Evolutionary conservation across 2,113 vertebrate genomes (phyloP).

Genomic region (Peromyscus polionotus): DNA sequence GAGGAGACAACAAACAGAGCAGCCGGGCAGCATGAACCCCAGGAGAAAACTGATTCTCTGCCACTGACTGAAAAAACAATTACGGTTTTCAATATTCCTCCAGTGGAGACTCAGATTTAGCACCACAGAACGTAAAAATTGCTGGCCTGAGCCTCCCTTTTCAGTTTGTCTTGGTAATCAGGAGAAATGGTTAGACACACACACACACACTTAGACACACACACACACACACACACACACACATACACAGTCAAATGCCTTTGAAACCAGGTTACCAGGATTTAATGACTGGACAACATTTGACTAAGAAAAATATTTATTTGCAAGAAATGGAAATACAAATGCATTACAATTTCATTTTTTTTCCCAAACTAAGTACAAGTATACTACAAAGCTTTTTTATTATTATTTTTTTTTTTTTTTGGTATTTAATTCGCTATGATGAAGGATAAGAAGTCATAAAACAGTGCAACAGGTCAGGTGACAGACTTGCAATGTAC

Average conservation of each 20-base stretch:
- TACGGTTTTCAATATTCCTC: constrained; percentile 37
- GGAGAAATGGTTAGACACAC: neutral
- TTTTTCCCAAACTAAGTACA: constrained; percentile 81
- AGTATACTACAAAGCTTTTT: constrained; percentile 85
- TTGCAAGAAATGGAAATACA: constrained; percentile 87
- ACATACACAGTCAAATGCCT: neutral
- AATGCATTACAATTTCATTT: constrained; percentile 85
- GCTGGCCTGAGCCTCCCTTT: neutral
- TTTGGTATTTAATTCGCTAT: constrained; percentile 71
- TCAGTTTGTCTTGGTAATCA: neutral
- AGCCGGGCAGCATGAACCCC: neutral
- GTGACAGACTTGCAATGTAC: neutral
- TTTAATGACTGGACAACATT: constrained; percentile 66
- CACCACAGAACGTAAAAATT: neutral
- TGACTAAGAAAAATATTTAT: constrained; percentile 90
- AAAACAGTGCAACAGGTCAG: constrained; percentile 47
- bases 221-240: neutral
- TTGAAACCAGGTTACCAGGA: neutral
- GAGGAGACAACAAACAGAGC: neutral
- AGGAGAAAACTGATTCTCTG: constrained; percentile 24
- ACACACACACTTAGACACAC: fast-evolving
- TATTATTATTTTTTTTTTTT: constrained; percentile 13
- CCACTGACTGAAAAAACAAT: constrained; percentile 44
- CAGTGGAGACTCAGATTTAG: neutral
- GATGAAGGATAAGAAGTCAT: constrained; percentile 78